Percentiles rank a stretch among this genome's conserved stretches.
Conservation (phyloP, 2,113 vertebrate genomes). For the Colossoma macropomum region DNA sequence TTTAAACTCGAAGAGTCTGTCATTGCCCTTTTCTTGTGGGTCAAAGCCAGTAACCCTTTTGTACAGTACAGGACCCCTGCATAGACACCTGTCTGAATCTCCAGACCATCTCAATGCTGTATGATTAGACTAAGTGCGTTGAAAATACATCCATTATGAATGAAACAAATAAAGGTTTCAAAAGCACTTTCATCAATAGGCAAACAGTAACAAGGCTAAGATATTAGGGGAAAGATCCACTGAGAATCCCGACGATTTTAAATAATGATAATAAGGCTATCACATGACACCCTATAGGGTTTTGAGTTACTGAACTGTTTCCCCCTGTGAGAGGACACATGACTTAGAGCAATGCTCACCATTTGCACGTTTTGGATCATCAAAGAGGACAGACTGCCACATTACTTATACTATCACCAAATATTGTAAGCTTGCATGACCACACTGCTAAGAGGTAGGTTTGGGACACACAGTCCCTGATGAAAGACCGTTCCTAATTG, state of each 20-base stretch:
- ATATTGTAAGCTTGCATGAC: neutral
- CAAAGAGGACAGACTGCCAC: neutral
- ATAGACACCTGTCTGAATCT: neutral
- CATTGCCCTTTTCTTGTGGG: slow-evolving; percentile 35
- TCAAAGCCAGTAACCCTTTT: neutral
- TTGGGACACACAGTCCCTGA: neutral
- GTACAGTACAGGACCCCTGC: slow-evolving; percentile 2
- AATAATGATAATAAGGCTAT: neutral
- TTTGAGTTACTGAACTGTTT: neutral
- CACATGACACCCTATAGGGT: neutral
- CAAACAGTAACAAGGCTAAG: neutral
- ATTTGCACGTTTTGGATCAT: neutral
- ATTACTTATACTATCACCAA: neutral
- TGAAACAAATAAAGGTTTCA: neutral
- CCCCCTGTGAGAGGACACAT: neutral
- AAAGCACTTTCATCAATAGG: neutral
- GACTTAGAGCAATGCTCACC: neutral
- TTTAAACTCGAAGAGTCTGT: slow-evolving; percentile 41
- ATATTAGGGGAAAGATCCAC: neutral
- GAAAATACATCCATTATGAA: neutral
- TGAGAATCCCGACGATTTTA: neutral
- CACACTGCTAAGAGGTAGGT: neutral
- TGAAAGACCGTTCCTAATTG: neutral
- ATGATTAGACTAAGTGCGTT: neutral
- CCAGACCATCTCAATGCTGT: neutral